Base-by-base conservation (phyloP, 1,140 invertebrate genomes). In the Lordiphosa stackelbergi region DNA sequence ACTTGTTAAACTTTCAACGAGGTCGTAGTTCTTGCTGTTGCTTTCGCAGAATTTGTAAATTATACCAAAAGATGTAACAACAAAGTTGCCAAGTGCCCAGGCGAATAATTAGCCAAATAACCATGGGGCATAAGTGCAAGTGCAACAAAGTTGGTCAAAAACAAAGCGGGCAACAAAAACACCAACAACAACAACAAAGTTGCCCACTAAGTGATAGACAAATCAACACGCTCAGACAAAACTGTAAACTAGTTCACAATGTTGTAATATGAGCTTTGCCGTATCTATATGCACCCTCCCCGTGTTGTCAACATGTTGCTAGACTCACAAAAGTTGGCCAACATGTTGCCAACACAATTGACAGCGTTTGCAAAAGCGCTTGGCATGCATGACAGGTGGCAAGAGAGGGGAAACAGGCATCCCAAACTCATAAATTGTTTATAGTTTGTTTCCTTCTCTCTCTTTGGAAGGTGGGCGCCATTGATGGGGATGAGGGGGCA, bases 41-140 rank as follows among this genome's bases (percentile, higher is more conserved):
- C 22, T 66, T 64, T 47, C 52, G 59, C 36, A 55, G 61, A 70
- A 63, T 58, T 65, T 74, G 75, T 77, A 75, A 83, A 72, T 81
- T 83, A 81, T 83, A 69, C 56, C 56, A 71, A 48, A 49, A 53
- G 35, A 34, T 40, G 63, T 53, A 57, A 60, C 66, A 81, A 81
- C 77, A 81, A 81, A 77, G 77, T 81, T 81, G 77, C 72, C 77
- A 70, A 81, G 72, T 74, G 75, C 75, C 75, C 75, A 40, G 56
- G 75, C 72, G 77, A 83, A 83, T 81, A 81, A 81, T 81, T 81
- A 81, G 77, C 77, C 78, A 81, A 73, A 81, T 83, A 77, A 77
- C 68, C 77, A 69, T 81, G 64, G 77, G 77, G 77, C 73, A 77
- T 72, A 81, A 81, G 75, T 83, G 77, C 75, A 81, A 81, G 77